Conservation (phyloP, 2,888 invertebrate genomes). For the Drosophila histrio region DNA sequence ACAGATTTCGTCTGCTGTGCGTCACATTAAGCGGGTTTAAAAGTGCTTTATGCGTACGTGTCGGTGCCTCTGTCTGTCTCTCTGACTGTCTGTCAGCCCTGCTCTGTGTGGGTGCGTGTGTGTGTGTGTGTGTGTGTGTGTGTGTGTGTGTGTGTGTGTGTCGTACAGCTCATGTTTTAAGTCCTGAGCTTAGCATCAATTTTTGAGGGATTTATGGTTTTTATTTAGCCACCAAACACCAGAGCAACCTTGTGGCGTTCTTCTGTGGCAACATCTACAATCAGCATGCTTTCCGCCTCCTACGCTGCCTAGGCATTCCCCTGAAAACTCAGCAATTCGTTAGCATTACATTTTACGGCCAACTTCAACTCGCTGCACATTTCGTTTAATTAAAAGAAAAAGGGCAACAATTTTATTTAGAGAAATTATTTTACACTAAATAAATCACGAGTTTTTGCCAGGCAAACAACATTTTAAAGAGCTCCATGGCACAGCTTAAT, state of each 20-base stretch:
- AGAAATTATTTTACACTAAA: slow-evolving; percentile 18
- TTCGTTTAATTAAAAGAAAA: slow-evolving; percentile 39
- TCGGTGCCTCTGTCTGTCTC: slow-evolving; percentile 36
- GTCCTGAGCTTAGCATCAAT: slow-evolving; percentile 68
- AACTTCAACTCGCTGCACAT: slow-evolving; percentile 23
- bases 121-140: slow-evolving; percentile 1
- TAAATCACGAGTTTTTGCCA: slow-evolving; percentile 54
- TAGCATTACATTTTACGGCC: slow-evolving; percentile 8
- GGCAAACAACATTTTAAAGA: slow-evolving; percentile 37
- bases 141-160: slow-evolving; percentile 16
- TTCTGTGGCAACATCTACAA: slow-evolving; percentile 41
- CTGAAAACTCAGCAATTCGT: slow-evolving; percentile 14
- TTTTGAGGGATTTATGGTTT: slow-evolving; percentile 71
- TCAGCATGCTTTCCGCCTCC: slow-evolving; percentile 17
- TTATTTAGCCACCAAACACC: slow-evolving; percentile 44
- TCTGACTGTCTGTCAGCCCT: neutral
- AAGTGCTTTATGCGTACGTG: slow-evolving; percentile 50
- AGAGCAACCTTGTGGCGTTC: slow-evolving; percentile 33
- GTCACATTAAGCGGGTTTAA: slow-evolving; percentile 52
- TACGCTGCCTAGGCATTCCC: neutral
- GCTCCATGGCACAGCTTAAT: slow-evolving; percentile 5
- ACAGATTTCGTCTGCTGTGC: slow-evolving; percentile 54
- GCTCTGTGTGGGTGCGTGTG: neutral
- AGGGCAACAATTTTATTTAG: slow-evolving; percentile 5
- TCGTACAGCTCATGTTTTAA: slow-evolving; percentile 59